phyloP scores from a whole-genome alignment of 2,113 vertebrate species.

The Pogonocichla stellata region DNA sequence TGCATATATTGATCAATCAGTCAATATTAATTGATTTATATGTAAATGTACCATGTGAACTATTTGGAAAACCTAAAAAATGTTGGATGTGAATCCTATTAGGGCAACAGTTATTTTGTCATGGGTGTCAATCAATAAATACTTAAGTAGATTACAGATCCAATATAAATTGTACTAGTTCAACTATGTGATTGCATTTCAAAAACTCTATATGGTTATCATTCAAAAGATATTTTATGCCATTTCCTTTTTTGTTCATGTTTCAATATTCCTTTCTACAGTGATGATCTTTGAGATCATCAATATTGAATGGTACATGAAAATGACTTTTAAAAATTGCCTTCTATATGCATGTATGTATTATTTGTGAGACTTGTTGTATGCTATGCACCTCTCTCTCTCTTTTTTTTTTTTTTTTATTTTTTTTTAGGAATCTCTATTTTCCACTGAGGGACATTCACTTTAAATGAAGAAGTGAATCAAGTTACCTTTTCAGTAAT shows the following conservation, averaged over 20 bases:
- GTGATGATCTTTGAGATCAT: background rate
- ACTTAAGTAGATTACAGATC: conserved; percentile 62
- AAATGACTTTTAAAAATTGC: background rate
- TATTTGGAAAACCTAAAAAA: conserved; percentile 54
- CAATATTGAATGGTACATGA: background rate
- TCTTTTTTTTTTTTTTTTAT: background rate
- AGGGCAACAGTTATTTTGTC: conserved; percentile 65
- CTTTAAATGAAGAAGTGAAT: background rate
- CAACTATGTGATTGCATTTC: background rate
- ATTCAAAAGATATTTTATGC: conserved; percentile 23
- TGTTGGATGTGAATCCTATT: conserved; percentile 40
- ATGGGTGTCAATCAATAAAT: conserved; percentile 57
- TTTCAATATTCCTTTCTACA: background rate
- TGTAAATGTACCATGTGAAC: conserved; percentile 40
- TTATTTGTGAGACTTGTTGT: background rate
- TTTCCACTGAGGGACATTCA: background rate
- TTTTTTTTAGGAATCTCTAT: background rate
- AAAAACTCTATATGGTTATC: background rate
- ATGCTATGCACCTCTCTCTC: rapidly evolving
- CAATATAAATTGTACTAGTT: conserved; percentile 36
- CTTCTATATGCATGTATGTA: background rate
- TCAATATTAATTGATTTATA: conserved; percentile 62
- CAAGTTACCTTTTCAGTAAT: conserved; percentile 9
- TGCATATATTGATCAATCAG: conserved; percentile 53
- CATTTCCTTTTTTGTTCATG: background rate